Percentiles rank a stretch among this genome's conserved stretches.
These are phyloP conservation scores for Drosophila kanapiae DNA, from an alignment of 1,140 invertebrate species.

Conservation along the genomic window DNA sequence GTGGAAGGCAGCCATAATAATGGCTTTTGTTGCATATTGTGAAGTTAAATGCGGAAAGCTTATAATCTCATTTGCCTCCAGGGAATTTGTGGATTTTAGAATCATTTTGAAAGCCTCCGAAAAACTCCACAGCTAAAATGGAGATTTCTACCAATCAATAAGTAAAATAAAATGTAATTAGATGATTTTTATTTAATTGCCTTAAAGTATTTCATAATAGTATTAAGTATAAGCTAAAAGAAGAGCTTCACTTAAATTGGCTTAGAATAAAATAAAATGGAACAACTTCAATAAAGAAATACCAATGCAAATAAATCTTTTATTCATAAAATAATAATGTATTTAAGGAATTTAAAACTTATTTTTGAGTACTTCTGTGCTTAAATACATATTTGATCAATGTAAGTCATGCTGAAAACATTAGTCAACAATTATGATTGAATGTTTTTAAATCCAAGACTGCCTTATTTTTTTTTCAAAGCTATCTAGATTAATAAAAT, in stretches of 20 bases:
- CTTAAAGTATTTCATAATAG: not conserved
- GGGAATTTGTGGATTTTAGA: constrained; percentile 36
- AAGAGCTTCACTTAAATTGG: not conserved
- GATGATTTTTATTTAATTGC: not conserved
- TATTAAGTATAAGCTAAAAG: no score
- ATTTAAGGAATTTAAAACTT: not conserved
- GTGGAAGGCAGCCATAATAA: constrained; percentile 73
- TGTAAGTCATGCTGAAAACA: not conserved
- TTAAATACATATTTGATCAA: not conserved
- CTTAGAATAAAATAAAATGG: not conserved
- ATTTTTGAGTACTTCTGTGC: not conserved
- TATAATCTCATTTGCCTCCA: constrained; percentile 71
- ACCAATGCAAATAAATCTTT: not conserved
- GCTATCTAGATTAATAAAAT: no score
- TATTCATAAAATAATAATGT: not conserved
- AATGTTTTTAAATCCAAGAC: not conserved
- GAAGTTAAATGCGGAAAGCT: constrained; percentile 71
- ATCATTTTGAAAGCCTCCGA: constrained; percentile 10
- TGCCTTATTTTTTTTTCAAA: no score
- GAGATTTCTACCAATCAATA: not conserved
- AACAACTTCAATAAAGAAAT: not conserved
- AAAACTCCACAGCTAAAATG: not conserved
- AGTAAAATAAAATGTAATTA: not conserved
- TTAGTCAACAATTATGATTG: not conserved
- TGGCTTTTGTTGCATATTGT: constrained; percentile 76